Evolutionary conservation across 2,113 vertebrate species (phyloP).

Genomic region (Rhodinocichla rosea): DNA sequence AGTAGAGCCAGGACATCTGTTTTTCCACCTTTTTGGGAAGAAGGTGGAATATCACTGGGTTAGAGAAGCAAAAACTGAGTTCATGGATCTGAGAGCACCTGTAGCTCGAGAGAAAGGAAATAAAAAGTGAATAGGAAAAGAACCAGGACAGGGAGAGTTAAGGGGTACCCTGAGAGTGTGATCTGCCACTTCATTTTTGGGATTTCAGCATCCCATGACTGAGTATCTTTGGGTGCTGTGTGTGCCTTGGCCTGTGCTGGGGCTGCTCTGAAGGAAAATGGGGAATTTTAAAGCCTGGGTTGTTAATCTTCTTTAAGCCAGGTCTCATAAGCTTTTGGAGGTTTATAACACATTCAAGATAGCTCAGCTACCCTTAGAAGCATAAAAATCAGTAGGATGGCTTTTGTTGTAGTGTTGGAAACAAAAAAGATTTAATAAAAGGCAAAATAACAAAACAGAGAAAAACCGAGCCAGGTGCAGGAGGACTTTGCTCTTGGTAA

Average conservation of each 20-base stretch:
- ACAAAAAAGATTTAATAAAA: too few relatives aligned
- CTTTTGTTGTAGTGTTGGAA: too few relatives aligned
- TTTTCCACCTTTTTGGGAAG: not conserved
- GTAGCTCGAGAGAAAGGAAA: not conserved
- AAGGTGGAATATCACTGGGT: not conserved
- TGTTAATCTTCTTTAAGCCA: too few relatives aligned
- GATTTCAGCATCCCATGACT: not conserved
- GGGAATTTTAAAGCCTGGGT: not conserved
- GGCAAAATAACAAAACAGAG: too few relatives aligned
- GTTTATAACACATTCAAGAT: too few relatives aligned
- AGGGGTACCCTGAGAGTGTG: too few relatives aligned
- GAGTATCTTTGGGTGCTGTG: not conserved
- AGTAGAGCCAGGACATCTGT: not conserved
- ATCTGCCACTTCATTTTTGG: not conserved
- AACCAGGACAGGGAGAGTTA: not conserved
- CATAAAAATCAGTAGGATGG: too few relatives aligned
- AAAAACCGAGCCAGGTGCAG: too few relatives aligned
- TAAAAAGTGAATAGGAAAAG: not conserved
- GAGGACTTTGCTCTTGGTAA: too few relatives aligned
- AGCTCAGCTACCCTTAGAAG: too few relatives aligned
- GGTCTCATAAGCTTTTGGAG: too few relatives aligned
- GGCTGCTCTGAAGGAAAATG: not conserved
- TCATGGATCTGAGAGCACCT: not conserved
- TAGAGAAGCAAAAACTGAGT: not conserved
- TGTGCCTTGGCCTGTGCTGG: not conserved